These are phyloP conservation scores for Tylochromis polylepis DNA, from an alignment of 2,113 vertebrate species.

Conservation along the genomic window DNA sequence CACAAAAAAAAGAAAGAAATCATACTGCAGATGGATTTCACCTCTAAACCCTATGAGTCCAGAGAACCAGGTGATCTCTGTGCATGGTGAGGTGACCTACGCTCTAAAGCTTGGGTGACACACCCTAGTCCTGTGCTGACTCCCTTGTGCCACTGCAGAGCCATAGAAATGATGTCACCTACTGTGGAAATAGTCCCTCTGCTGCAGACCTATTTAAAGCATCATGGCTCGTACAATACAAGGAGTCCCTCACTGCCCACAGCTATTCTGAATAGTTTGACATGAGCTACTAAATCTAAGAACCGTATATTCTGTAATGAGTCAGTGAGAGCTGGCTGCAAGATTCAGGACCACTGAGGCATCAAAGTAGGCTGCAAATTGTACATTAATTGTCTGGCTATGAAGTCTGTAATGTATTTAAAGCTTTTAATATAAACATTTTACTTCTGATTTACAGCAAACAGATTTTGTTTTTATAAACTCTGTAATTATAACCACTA, in stretches of 20 bases:
- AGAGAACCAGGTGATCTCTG: not conserved
- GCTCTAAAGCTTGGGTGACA: not conserved
- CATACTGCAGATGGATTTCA: not conserved
- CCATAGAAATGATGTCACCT: conserved; percentile 43
- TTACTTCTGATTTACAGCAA: not conserved
- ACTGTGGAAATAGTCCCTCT: conserved; percentile 12
- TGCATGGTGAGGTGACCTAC: not conserved
- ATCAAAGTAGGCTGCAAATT: not conserved
- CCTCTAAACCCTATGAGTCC: not conserved
- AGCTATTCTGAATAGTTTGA: conserved; percentile 10
- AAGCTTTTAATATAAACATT: not conserved
- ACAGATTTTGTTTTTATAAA: not conserved
- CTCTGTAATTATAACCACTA: not conserved
- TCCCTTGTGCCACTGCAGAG: conserved; percentile 10
- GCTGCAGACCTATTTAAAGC: conserved; percentile 34
- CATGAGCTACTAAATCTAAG: not conserved
- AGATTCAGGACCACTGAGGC: not conserved
- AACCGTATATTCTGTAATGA: not conserved
- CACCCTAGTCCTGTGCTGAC: conserved; percentile 20
- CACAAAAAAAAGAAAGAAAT: not conserved
- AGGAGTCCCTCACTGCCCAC: not conserved
- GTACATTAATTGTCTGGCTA: too few relatives aligned
- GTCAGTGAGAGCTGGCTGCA: not conserved
- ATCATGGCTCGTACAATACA: conserved; percentile 2
- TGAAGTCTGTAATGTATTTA: not conserved